phyloP scores from a whole-genome alignment of 2,888 invertebrate species.

The Cryptocephalus primarius region DNA sequence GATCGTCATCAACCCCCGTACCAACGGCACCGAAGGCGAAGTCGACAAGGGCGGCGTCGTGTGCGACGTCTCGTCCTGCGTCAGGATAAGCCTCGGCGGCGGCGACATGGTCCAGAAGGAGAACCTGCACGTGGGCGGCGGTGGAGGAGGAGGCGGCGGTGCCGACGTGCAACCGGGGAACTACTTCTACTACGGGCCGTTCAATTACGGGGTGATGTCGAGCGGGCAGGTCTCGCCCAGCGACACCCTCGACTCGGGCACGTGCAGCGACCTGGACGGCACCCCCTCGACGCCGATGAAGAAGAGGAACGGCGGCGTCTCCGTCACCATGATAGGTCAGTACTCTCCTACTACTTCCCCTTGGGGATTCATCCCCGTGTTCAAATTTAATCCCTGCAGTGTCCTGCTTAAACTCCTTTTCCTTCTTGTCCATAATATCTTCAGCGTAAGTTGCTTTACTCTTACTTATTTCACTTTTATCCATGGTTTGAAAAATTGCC shows the following conservation, averaged over 20 bases:
- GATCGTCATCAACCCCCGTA: background rate
- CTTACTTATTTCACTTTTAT: too few species aligned
- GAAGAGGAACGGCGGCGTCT: constrained; percentile 44
- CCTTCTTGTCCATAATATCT: too few species aligned
- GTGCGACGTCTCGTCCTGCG: background rate
- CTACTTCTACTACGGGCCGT: constrained; percentile 51
- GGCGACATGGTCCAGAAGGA: constrained; percentile 43
- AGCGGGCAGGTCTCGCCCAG: constrained; percentile 76
- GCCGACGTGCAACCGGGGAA: constrained; percentile 21
- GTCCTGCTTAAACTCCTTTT: too few species aligned
- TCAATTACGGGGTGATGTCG: constrained; percentile 51
- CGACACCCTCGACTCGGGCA: constrained; percentile 74
- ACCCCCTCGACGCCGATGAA: constrained; percentile 58
- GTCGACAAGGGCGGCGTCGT: background rate
- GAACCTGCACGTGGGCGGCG: constrained; percentile 21
- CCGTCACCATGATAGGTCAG: constrained; percentile 46
- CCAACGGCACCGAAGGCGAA: background rate
- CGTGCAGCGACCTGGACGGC: constrained; percentile 72
- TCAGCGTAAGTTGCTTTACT: too few species aligned
- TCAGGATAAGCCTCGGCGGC: constrained; percentile 1
- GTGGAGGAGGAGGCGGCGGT: constrained; percentile 5
- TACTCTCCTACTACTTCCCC: background rate
- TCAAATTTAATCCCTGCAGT: too few species aligned
- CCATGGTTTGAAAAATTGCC: too few species aligned
- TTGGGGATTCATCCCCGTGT: too few species aligned